A percentile compares a stretch with the other conserved stretches of the same genome.
Conservation (phyloP, 2,113 vertebrate genomes). For the Thalassoma bifasciatum region DNA sequence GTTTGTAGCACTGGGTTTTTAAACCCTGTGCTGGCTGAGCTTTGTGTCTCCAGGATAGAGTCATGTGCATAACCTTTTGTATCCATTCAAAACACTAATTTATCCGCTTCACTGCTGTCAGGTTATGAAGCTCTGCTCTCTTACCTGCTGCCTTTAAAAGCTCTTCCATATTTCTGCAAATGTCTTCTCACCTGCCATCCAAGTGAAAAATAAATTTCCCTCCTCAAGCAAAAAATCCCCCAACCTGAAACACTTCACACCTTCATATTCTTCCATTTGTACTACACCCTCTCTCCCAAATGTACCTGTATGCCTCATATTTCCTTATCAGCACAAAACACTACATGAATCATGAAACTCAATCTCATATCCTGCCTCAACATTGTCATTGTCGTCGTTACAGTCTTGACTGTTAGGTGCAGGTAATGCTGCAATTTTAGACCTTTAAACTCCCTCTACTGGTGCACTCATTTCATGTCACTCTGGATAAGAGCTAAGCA, state of each 20-base stretch:
- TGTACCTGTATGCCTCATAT: neutral
- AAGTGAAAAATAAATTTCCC: neutral
- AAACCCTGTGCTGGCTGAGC: neutral
- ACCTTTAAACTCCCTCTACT: slow-evolving; percentile 11
- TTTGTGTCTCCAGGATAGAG: neutral
- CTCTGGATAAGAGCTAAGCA: slow-evolving; percentile 24
- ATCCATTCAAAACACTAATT: neutral
- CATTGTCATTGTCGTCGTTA: neutral
- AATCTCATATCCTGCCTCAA: neutral
- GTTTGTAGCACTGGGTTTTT: neutral
- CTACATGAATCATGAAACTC: neutral
- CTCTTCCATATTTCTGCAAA: neutral
- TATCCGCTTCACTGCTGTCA: neutral
- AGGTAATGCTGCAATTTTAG: neutral
- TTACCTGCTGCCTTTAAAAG: slow-evolving; percentile 1
- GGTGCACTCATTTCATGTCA: slow-evolving; percentile 19
- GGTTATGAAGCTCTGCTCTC: neutral
- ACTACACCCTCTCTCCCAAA: neutral
- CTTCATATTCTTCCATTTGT: neutral
- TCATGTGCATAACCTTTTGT: neutral
- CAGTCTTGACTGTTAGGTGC: neutral
- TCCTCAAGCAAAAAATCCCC: too few relatives aligned
- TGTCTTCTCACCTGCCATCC: neutral
- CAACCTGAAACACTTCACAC: neutral
- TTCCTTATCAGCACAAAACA: too few relatives aligned